Conservation (phyloP, 2,888 invertebrate genomes). For the Mantis religiosa region DNA sequence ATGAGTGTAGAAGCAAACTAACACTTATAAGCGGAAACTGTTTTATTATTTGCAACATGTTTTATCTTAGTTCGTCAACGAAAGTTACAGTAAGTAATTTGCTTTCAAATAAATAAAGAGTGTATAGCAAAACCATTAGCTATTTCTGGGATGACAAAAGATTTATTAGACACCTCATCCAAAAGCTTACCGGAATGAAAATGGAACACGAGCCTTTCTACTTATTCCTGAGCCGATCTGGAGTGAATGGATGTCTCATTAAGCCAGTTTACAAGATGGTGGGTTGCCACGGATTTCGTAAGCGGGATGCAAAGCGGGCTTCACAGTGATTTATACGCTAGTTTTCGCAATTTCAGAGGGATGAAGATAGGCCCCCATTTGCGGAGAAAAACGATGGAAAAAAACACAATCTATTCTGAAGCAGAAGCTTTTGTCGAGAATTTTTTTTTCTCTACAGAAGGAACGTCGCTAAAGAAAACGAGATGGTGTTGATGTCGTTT, state of each 20-base stretch:
- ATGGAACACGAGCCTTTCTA: no score
- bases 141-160: no score
- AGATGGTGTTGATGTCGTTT: neutral
- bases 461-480: neutral
- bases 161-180: no score
- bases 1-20: no score
- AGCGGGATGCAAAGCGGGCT: neutral
- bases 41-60: no score
- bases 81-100: no score
- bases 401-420: neutral
- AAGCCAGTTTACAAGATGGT: neutral
- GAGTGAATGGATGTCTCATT: neutral
- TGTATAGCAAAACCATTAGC: no score
- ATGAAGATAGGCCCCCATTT: neutral
- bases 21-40: no score
- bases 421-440: neutral
- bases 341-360: neutral
- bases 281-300: neutral
- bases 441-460: neutral
- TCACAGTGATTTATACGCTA: neutral
- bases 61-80: no score
- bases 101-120: no score
- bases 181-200: no score
- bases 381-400: neutral
- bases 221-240: no score